Base-by-base conservation (phyloP, 2,113 vertebrate genomes). In the Meleagris gallopavo region DNA sequence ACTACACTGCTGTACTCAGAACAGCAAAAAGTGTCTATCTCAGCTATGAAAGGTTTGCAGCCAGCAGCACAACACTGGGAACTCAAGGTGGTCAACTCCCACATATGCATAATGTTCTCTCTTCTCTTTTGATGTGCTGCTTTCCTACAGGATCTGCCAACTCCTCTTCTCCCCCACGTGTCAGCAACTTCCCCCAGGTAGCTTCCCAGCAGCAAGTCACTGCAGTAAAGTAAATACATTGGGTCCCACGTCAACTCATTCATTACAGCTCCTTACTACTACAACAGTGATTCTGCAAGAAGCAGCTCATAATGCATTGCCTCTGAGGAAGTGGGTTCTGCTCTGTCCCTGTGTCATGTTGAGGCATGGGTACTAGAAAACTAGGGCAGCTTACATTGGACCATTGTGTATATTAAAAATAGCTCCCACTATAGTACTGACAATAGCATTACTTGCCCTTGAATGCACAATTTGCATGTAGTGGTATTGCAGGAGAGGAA, bases 341-440 rank as follows among this genome's bases (percentile, higher is more conserved):
- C 83, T 38, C 38, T 70, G 14, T 19, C 7, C 52, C 76, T 72
- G 19, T 71, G 24, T 50, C 46, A 30, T 11, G 13, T 29, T 10
- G 29, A 64, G 19, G 45, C 14, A 40, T 38, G 43, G 48, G 19
- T 38, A 46, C 71, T 58, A 61, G 48, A 78, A 81, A 89, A n/a
- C 16, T 57, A 83, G 43, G 57, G 27, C 55, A 62, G 43, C 85
- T 73, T 74, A 40, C 11, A 21, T 55, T 8, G 41, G 70, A 82
- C 38, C 19, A 65, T 7, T 4, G 15, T 78, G 83, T 22, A 84
- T 41, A 71, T 87, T 94, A 85, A 92, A 96, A 97, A 96, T 61
- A 64, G 36, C 85, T 95, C 87, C 65, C 86, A 91, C 94, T 92
- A 6, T 48, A 84, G 71, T 43, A 93, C 75, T 38, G 38, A 46